phyloP scores from a whole-genome alignment of 1,140 invertebrate species.

The Diorhabda elongata region DNA sequence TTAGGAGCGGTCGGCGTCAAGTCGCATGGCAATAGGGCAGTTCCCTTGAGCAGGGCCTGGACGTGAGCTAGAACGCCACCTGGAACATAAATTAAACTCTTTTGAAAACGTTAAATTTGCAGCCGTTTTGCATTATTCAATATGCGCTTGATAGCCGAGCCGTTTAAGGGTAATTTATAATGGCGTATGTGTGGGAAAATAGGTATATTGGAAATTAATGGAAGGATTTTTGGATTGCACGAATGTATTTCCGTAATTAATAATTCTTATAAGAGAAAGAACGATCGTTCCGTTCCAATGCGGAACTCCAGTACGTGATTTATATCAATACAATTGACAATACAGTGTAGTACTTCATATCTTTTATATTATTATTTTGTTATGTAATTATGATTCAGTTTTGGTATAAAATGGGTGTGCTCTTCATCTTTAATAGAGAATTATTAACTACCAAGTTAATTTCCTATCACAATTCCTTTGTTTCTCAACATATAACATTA shows the following conservation, averaged over 20 bases:
- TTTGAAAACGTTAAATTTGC: slow-evolving; percentile 23
- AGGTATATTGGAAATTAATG: slow-evolving; percentile 2
- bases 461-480: too few relatives aligned
- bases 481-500: too few relatives aligned
- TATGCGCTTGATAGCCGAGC: slow-evolving; percentile 11
- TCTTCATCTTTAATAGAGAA: too few relatives aligned
- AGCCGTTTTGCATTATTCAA: slow-evolving; percentile 25
- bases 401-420: too few relatives aligned
- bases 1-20: slow-evolving; percentile 55
- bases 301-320: too few relatives aligned
- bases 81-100: slow-evolving; percentile 48
- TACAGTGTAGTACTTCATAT: too few relatives aligned
- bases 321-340: too few relatives aligned
- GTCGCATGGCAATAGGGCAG: slow-evolving; percentile 61
- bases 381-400: too few relatives aligned
- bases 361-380: too few relatives aligned
- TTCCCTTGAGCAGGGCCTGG: slow-evolving; percentile 57
- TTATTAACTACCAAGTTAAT: too few relatives aligned
- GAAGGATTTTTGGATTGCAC: background rate
- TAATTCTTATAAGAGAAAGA: background rate
- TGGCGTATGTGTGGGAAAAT: background rate
- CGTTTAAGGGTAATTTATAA: slow-evolving; percentile 5
- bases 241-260: background rate
- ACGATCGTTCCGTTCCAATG: too few relatives aligned
- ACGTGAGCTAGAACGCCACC: slow-evolving; percentile 53